Percentiles rank a stretch among this genome's conserved stretches.
phyloP scores from a whole-genome alignment of 2,888 invertebrate genomes.

The Pseudanteris insignis region DNA sequence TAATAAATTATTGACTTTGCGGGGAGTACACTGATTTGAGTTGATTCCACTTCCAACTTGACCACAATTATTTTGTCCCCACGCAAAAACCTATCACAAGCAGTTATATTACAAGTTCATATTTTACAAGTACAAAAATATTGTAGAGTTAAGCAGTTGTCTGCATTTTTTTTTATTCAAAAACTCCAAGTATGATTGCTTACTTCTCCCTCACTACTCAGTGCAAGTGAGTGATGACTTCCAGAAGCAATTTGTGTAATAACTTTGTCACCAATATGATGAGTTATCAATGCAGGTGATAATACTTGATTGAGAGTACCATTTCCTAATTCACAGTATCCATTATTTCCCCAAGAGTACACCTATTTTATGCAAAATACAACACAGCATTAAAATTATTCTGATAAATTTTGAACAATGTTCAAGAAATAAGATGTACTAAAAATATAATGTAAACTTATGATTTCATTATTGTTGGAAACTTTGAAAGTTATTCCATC shows the following conservation, averaged over 20 bases:
- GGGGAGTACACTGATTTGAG: constrained; percentile 69
- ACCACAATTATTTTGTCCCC: constrained; percentile 73
- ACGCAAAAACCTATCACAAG: constrained; percentile 72
- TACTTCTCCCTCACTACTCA: constrained; percentile 71
- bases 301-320: constrained; percentile 69
- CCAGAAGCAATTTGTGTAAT: constrained; percentile 71
- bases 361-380: too few relatives aligned
- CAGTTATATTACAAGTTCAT: too few relatives aligned
- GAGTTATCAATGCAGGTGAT: constrained; percentile 66
- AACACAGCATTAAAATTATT: too few relatives aligned
- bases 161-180: too few relatives aligned
- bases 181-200: too few relatives aligned
- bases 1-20: constrained; percentile 66
- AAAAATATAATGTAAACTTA: too few relatives aligned
- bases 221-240: constrained; percentile 70
- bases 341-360: constrained; percentile 72
- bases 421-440: too few relatives aligned
- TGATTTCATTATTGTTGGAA: too few relatives aligned
- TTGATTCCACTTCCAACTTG: constrained; percentile 71
- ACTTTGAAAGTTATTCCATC: too few relatives aligned
- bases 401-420: too few relatives aligned
- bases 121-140: too few relatives aligned
- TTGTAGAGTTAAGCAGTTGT: too few relatives aligned
- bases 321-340: constrained; percentile 70
- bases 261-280: constrained; percentile 66